Evolutionary conservation across 2,888 invertebrate species (phyloP).

Genomic region (Tachina lurida): DNA sequence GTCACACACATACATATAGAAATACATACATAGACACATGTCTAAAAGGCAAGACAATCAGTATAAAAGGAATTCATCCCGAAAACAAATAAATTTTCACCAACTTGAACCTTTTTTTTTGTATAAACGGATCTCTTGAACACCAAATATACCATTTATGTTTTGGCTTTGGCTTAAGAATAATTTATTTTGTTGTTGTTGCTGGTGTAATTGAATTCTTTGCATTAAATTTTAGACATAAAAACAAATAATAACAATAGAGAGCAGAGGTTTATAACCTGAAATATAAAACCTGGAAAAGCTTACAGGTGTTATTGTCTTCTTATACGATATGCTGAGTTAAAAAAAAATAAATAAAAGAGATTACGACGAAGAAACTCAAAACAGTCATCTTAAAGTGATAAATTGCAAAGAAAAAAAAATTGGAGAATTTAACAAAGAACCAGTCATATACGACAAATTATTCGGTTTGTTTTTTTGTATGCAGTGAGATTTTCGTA

Average conservation of each 20-base stretch:
- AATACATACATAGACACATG: not conserved
- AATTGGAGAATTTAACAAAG: not conserved
- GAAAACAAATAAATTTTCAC: slow-evolving; percentile 25
- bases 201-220: not conserved
- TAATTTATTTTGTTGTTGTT: slow-evolving; percentile 19
- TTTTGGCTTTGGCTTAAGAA: slow-evolving; percentile 13
- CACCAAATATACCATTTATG: slow-evolving; percentile 18
- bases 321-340: not conserved
- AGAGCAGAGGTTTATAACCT: not conserved
- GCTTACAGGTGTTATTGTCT: slow-evolving; percentile 38
- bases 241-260: slow-evolving; percentile 20
- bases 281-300: not conserved
- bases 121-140: not conserved
- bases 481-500: not conserved
- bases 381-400: slow-evolving; percentile 18
- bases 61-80: not conserved
- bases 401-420: slow-evolving; percentile 51
- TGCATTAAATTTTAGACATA: slow-evolving; percentile 5
- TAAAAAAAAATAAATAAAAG: not conserved
- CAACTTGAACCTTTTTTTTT: slow-evolving; percentile 12
- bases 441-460: slow-evolving; percentile 21
- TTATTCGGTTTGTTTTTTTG: slow-evolving; percentile 6
- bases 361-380: not conserved
- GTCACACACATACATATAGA: too few relatives aligned
- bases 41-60: not conserved